A percentile compares a stretch with the other conserved stretches of the same genome.
Conservation (phyloP, 2,113 vertebrate genomes). For the Formicarius rufipectus region DNA sequence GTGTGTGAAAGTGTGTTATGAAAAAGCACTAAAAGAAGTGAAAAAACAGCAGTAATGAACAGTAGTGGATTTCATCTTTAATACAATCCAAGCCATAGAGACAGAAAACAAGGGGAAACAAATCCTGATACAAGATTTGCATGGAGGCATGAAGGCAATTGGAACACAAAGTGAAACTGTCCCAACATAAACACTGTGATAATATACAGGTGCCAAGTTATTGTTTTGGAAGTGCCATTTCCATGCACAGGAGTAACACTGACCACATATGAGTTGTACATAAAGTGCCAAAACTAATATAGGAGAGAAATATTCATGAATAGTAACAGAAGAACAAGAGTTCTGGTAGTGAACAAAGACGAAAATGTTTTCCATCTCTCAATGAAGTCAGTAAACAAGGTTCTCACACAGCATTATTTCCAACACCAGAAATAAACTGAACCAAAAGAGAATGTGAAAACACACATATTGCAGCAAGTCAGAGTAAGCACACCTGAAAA, state of each 20-base stretch:
- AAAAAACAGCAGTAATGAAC: constrained; percentile 48
- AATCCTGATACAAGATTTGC: constrained; percentile 47
- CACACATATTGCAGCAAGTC: not conserved
- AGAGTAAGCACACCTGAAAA: not conserved
- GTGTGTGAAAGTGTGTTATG: constrained; percentile 1
- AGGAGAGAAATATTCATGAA: constrained; percentile 20
- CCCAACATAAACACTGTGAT: constrained; percentile 1
- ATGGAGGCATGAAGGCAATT: not conserved
- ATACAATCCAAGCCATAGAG: constrained; percentile 7
- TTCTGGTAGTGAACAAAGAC: constrained; percentile 8
- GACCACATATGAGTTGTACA: not conserved
- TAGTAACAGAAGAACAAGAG: not conserved
- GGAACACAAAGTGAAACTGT: constrained; percentile 27
- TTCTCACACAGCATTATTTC: not conserved
- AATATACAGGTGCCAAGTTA: not conserved
- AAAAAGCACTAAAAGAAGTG: constrained; percentile 22
- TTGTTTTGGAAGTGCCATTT: constrained; percentile 4
- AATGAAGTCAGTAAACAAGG: not conserved
- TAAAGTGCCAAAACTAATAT: constrained; percentile 14
- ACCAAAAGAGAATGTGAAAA: not conserved
- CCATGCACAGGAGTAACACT: not conserved
- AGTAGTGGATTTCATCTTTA: constrained; percentile 23
- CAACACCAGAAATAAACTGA: not conserved
- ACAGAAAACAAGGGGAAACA: constrained; percentile 51
- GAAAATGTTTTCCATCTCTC: not conserved